phyloP scores from a whole-genome alignment of 2,113 vertebrate species.

The Protobothrops flavoviridis region DNA sequence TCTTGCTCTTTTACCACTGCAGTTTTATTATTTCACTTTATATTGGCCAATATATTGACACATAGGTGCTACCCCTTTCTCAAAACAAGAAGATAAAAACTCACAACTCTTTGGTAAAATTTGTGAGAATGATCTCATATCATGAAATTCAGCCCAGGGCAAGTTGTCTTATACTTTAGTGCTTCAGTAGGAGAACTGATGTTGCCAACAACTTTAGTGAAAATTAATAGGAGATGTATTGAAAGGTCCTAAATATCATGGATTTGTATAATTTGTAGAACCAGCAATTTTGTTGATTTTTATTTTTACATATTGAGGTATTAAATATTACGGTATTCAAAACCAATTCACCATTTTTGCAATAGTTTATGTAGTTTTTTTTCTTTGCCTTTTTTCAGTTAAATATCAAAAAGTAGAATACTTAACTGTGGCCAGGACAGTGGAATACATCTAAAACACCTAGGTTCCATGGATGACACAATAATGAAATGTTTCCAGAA shows the following conservation, averaged over 20 bases:
- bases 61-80: not conserved
- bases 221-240: not conserved
- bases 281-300: not conserved
- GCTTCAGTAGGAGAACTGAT: not conserved
- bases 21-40: not conserved
- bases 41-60: not conserved
- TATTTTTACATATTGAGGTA: not conserved
- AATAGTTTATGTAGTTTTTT: not conserved
- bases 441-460: not conserved
- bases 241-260: not conserved
- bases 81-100: slow-evolving; percentile 4
- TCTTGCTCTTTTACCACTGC: not conserved
- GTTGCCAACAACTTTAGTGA: not conserved
- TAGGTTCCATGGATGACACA: not conserved
- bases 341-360: not conserved
- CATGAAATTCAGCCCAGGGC: not conserved
- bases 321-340: not conserved
- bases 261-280: not conserved
- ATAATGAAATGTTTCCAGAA: not conserved
- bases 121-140: not conserved
- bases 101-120: not conserved
- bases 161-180: not conserved
- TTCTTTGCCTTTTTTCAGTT: not conserved
- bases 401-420: not conserved
- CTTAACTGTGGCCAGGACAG: not conserved